phyloP scores from a whole-genome alignment of 2,888 invertebrate genomes.

The Choreutis nemorana region DNA sequence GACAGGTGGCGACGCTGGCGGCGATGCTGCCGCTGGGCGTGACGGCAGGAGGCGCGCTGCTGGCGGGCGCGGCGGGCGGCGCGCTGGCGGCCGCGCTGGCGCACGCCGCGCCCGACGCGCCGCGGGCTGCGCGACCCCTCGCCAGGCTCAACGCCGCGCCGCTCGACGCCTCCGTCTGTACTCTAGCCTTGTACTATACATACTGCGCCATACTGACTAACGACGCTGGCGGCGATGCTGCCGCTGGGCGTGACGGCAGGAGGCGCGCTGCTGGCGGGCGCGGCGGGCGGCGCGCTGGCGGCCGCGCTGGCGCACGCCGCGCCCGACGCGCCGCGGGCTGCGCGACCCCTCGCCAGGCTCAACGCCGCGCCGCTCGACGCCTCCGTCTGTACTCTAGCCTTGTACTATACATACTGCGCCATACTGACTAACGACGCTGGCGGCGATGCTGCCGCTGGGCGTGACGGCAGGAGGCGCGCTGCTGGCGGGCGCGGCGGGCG shows the following conservation, averaged over 20 bases:
- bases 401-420: too few relatives aligned
- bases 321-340: too few relatives aligned
- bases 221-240: conserved; percentile 69
- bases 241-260: conserved; percentile 76
- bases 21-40: conserved; percentile 57
- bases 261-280: conserved; percentile 71
- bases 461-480: conserved; percentile 71
- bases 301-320: conserved; percentile 54
- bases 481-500: conserved; percentile 71
- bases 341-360: conserved; percentile 81
- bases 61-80: conserved; percentile 75
- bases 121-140: too few relatives aligned
- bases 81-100: conserved; percentile 82
- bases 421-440: too few relatives aligned
- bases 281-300: conserved; percentile 74
- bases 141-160: conserved; percentile 82
- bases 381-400: too few relatives aligned
- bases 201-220: too few relatives aligned
- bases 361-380: conserved; percentile 82
- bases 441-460: conserved; percentile 76
- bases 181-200: too few relatives aligned
- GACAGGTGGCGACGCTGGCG: conserved; percentile 68
- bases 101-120: too few relatives aligned
- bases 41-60: conserved; percentile 68
- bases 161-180: conserved; percentile 81